Conservation (phyloP, 1,140 invertebrate species). For the Teleogryllus occipitalis region DNA sequence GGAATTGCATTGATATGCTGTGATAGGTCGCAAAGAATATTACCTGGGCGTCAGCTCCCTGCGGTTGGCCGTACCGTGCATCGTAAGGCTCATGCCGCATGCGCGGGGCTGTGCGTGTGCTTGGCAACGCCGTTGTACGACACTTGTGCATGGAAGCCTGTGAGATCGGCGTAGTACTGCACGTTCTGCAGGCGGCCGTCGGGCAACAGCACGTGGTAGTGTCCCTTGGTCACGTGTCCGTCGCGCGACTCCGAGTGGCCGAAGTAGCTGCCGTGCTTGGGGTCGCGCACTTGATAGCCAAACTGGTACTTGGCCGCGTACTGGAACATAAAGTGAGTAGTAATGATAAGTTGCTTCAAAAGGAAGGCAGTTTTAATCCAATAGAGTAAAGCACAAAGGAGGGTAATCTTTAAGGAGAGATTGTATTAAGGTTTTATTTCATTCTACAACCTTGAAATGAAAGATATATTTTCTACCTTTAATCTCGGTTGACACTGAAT, state of each 20-base stretch:
- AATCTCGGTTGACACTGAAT: no score
- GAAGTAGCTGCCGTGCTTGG: slow-evolving; percentile 58
- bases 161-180: slow-evolving; percentile 63
- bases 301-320: slow-evolving; percentile 66
- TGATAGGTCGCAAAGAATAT: no score
- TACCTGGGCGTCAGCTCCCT: no score
- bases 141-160: slow-evolving; percentile 67
- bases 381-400: no score
- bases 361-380: no score
- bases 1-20: no score
- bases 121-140: slow-evolving; percentile 40
- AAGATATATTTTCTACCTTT: no score
- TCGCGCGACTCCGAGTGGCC: slow-evolving; percentile 57
- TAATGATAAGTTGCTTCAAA: background rate
- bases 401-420: no score
- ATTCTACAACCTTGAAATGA: no score
- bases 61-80: background rate
- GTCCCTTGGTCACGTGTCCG: slow-evolving; percentile 56
- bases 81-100: background rate
- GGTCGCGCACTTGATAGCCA: slow-evolving; percentile 61
- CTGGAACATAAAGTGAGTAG: slow-evolving; percentile 42
- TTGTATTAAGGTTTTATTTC: no score
- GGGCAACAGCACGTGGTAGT: slow-evolving; percentile 67
- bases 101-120: background rate
- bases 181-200: slow-evolving; percentile 69